Evolutionary conservation across 2,797 vertebrate genomes (phyloP).

Genomic region (Pelodytes ibericus): DNA sequence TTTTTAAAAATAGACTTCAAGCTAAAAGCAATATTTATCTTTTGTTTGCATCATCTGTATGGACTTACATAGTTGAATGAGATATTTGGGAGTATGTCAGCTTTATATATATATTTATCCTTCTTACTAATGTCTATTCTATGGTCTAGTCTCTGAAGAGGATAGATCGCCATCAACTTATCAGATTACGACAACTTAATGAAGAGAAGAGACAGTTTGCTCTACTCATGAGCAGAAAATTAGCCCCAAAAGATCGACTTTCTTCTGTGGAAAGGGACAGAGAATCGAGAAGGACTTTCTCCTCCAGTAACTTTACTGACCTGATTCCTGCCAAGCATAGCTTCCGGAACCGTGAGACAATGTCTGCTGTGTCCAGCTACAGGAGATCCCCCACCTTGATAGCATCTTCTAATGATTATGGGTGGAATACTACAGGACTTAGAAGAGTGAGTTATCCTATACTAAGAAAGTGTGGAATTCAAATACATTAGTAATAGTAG

Average conservation of each 20-base stretch:
- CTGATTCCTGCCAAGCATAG: conserved; percentile 23
- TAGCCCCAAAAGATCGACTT: conserved; percentile 27
- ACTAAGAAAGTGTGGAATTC: neutral
- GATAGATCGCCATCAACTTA: conserved; percentile 51
- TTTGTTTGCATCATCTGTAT: no score
- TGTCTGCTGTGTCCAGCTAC: neutral
- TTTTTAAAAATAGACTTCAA: no score
- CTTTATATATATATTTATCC: no score
- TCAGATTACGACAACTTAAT: conserved; percentile 51
- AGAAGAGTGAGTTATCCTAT: conserved; percentile 13
- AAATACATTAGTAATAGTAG: neutral
- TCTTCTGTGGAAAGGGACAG: neutral
- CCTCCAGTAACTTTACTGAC: conserved; percentile 13
- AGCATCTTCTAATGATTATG: neutral
- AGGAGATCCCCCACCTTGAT: neutral
- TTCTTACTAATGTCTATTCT: conserved; percentile 1
- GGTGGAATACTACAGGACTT: neutral
- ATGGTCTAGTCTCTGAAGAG: conserved; percentile 48
- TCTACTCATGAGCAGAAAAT: conserved; percentile 51
- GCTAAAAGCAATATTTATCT: no score
- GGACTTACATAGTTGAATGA: no score
- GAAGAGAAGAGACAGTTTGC: conserved; percentile 58
- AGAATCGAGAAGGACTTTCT: conserved; percentile 9
- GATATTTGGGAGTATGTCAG: no score
- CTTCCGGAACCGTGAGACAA: neutral